Evolutionary conservation across 2,888 invertebrate species (phyloP).

Genomic region (Flabesymbios commensalis): DNA sequence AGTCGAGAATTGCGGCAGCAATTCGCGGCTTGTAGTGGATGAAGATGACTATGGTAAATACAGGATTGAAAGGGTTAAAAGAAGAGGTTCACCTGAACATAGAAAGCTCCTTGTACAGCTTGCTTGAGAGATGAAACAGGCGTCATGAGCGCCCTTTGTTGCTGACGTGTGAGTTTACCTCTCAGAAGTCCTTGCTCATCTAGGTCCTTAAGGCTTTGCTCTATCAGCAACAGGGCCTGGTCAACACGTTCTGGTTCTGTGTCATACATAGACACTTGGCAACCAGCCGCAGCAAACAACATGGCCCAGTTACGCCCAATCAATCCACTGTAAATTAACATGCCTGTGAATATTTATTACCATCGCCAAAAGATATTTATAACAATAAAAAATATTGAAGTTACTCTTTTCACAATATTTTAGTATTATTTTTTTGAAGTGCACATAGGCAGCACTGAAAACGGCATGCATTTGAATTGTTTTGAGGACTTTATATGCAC

Average conservation of each 20-base stretch:
- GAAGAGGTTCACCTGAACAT: conserved; percentile 72
- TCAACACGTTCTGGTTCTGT: conserved; percentile 42
- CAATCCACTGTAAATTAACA: conserved; percentile 78
- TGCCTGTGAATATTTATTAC: too few species aligned
- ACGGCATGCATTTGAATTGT: too few species aligned
- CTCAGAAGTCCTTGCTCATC: conserved; percentile 69
- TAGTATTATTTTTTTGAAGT: too few species aligned
- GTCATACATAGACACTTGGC: conserved; percentile 85
- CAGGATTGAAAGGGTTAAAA: too few species aligned
- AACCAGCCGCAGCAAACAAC: conserved; percentile 89
- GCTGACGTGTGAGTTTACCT: conserved; percentile 72
- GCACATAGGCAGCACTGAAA: too few species aligned
- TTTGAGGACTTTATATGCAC: too few species aligned
- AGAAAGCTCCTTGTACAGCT: conserved; percentile 75
- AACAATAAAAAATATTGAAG: too few species aligned
- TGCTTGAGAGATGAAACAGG: conserved; percentile 73
- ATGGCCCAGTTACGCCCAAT: conserved; percentile 97
- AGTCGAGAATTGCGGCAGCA: too few species aligned
- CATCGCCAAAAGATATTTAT: too few species aligned
- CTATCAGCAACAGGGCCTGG: conserved; percentile 69
- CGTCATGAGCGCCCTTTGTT: conserved; percentile 80
- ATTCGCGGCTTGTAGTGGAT: too few species aligned
- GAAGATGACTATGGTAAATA: too few species aligned
- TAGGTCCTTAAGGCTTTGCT: conserved; percentile 66
- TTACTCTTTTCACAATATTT: too few species aligned